Base-by-base conservation (phyloP, 2,797 vertebrate species). In the Catamblyrhynchus diadema region DNA sequence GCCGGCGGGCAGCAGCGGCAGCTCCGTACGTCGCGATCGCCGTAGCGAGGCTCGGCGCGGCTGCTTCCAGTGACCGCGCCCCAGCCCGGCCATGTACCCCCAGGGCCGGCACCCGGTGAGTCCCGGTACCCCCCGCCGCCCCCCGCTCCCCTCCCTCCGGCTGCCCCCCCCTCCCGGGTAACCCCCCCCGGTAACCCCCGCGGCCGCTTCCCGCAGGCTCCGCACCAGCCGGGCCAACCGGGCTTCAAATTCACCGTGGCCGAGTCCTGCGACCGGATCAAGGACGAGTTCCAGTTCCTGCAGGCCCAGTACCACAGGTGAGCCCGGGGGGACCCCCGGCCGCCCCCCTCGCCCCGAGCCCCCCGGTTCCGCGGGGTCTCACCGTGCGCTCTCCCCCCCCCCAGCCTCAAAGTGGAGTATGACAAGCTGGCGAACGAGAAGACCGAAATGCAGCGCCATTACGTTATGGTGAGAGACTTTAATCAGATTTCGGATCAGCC, bases 231-330 rank as follows among this genome's bases (percentile, higher is more conserved):
- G 88, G 99, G 99, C 53, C 99, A 99, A 97, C 99, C 99, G 67
- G 99, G 99, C 77, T 99, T 99, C 97, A 99, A 99, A 98, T 99
- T 99, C 98, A 99, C 99, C 1, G 99, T 99, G 88, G 99, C 99
- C 9, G 99, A 99, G 93, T 99, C 99, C 60, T 99, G 99, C 57
- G 99, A 99, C 96, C 94, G 99, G 97, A 99, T 99, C 98, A 99
- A 99, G 98, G 99, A 99, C 92, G 99, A 99, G 96, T 99, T 99
- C 98, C 99, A 99, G 98, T 99, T 99, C 94, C 97, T 99, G 94
- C 99, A 99, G 97, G 99, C 99, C 84, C 99, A 99, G 90, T 99
- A 99, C 97, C 99, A 99, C 98, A 99, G 99, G 99, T 99, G 98
- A 98, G 94, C 54, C 45, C 47, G 32, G 66, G 51, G 30, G 11